Percentiles rank a stretch among this genome's conserved stretches.
Evolutionary conservation across 2,888 invertebrate species (phyloP).

Genomic region (Notodonta dromedarius): DNA sequence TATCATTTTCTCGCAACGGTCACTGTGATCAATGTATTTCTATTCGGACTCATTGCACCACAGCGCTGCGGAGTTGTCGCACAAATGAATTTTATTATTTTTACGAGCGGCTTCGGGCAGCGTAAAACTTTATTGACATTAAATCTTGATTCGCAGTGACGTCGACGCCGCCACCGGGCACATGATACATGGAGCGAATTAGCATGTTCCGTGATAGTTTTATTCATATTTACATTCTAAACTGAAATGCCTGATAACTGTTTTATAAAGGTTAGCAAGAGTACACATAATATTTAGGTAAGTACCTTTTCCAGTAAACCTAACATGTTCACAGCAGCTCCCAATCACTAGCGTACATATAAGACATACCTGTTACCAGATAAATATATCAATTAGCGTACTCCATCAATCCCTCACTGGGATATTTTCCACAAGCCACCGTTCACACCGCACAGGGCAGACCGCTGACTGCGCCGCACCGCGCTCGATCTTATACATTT

Average conservation of each 20-base stretch:
- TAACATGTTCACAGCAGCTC: no score
- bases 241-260: no score
- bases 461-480: neutral
- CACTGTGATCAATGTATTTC: no score
- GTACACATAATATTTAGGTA: no score
- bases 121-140: constrained; percentile 53
- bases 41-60: constrained; percentile 5
- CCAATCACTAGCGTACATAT: no score
- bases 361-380: no score
- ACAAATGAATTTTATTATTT: constrained; percentile 46
- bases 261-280: no score
- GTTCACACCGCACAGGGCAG: neutral
- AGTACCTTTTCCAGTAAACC: no score
- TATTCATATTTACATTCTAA: neutral
- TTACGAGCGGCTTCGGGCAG: constrained; percentile 35
- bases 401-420: constrained; percentile 20
- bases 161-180: constrained; percentile 16
- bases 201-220: constrained; percentile 11
- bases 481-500: constrained; percentile 33
- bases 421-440: constrained; percentile 12
- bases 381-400: constrained; percentile 16
- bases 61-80: constrained; percentile 8
- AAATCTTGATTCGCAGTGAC: constrained; percentile 49
- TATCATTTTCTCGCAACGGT: no score
- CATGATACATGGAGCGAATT: constrained; percentile 8